These are phyloP conservation scores for Centruroides vittatus DNA, from an alignment of 1,140 invertebrate species.

Conservation along the genomic window DNA sequence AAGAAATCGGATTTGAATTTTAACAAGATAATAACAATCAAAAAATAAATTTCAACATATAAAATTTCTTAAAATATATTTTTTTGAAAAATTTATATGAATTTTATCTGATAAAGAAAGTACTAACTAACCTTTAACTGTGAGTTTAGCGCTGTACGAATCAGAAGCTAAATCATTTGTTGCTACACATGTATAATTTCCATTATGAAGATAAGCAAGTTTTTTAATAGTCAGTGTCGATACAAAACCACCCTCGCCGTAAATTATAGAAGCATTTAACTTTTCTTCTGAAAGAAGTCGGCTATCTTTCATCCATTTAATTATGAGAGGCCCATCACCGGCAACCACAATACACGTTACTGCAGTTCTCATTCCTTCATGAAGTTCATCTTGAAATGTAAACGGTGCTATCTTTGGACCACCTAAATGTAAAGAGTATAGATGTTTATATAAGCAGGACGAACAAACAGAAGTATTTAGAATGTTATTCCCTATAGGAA, in stretches of 20 bases:
- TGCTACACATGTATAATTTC: constrained; percentile 41
- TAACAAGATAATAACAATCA: neutral
- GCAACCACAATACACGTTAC: constrained; percentile 28
- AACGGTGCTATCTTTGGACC: constrained; percentile 44
- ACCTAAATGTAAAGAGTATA: constrained; percentile 26
- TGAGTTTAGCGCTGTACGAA: constrained; percentile 33
- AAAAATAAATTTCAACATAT: too few species aligned
- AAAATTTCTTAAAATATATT: too few species aligned
- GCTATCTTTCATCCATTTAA: constrained; percentile 44
- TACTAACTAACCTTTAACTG: constrained; percentile 35
- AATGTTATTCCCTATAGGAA: too few species aligned
- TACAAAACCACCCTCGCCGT: constrained; percentile 23
- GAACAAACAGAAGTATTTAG: too few species aligned
- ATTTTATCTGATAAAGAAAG: too few species aligned
- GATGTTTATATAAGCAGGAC: too few species aligned
- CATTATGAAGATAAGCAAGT: constrained; percentile 32
- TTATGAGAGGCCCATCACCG: constrained; percentile 35
- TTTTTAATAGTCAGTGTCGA: constrained; percentile 30
- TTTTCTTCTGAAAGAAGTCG: constrained; percentile 7
- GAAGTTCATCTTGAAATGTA: constrained; percentile 41
- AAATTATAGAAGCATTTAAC: constrained; percentile 7
- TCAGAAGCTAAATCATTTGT: constrained; percentile 35
- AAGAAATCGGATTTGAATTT: neutral
- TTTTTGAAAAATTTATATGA: too few species aligned
- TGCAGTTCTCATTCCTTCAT: constrained; percentile 41